Evolutionary conservation across 2,888 invertebrate species (phyloP), one percentile per base, ranked within the genome.

Genomic region (Epistrophe grossulariae): DNA sequence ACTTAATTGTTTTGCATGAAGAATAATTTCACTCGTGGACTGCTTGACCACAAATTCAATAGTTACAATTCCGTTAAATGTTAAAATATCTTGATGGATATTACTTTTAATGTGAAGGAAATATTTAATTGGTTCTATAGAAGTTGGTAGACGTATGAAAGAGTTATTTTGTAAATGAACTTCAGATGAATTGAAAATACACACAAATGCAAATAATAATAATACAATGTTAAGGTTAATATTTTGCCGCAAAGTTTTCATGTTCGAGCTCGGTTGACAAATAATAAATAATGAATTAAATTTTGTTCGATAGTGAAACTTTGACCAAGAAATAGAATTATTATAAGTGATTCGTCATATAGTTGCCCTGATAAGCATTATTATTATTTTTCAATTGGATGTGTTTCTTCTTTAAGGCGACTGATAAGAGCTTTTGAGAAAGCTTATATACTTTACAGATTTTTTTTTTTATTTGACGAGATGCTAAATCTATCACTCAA

Each of bases 91-190:
- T 1, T 28, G 40, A 40, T 70, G 70, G 28, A 70, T 70, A 3
- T 10, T 38, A 8, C 40, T 55, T 2, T 10, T 55, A 4, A 70
- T 70, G 15, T 70, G 70, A 40, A 70, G 40, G 55, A n/a, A 10
- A 17, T 70, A 70, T 17, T 70, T 70, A 9, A 2, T 38, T 28
- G 70, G 70, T 24, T 55, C 24, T n/a, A 70, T 40, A 4, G 28
- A 24, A 55, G 40, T 55, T n/a, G 70, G 70, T 1, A 70, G 13
- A 4, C 70, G 55, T 4, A 68, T 68, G 35, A 50, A 38, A 2
- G 50, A 48, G 0, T 7, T 13, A 50, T 8, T 19, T 52, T 50
- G 19, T 31, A 7, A 66, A 13, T 17, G 17, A 17, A 35, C 66
- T 50, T 50, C 7, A 19, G 19, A 35, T 38, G 50, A 55, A 35